These are phyloP conservation scores for Chromobotia macracanthus DNA, from an alignment of 2,797 vertebrate genomes.

Conservation along the genomic window DNA sequence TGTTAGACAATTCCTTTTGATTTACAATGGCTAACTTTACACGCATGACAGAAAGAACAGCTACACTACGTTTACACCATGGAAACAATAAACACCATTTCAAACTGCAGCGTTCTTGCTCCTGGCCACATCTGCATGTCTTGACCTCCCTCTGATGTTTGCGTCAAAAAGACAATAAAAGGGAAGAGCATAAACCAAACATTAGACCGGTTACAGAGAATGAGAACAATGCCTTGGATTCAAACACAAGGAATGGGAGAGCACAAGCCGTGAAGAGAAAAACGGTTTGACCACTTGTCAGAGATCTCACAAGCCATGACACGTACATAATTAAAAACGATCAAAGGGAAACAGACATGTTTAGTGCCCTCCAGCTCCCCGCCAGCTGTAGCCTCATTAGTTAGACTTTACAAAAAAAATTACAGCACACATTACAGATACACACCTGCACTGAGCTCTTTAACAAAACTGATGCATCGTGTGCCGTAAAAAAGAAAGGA, in stretches of 20 bases:
- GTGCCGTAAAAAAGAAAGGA: neutral
- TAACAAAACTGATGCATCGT: neutral
- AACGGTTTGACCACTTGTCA: constrained; percentile 39
- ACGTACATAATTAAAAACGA: constrained; percentile 50
- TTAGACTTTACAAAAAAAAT: constrained; percentile 9
- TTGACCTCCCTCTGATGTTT: neutral
- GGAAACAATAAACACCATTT: neutral
- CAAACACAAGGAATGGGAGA: neutral
- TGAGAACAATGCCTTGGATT: neutral
- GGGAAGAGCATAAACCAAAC: neutral
- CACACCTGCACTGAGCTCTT: neutral
- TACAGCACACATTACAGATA: neutral
- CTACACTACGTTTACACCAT: neutral
- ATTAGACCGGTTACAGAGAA: neutral
- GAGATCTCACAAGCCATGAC: constrained; percentile 22
- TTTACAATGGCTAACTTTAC: too few species aligned
- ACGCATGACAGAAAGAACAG: neutral
- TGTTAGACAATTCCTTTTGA: neutral
- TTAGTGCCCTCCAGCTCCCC: constrained; percentile 33
- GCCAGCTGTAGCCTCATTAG: constrained; percentile 45
- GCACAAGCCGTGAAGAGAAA: neutral
- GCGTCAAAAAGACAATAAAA: constrained; percentile 14
- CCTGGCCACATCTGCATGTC: neutral
- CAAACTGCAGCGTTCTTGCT: neutral
- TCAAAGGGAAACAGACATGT: constrained; percentile 52